Conservation (phyloP, 2,888 invertebrate genomes). For the Thymelicus acteon region DNA sequence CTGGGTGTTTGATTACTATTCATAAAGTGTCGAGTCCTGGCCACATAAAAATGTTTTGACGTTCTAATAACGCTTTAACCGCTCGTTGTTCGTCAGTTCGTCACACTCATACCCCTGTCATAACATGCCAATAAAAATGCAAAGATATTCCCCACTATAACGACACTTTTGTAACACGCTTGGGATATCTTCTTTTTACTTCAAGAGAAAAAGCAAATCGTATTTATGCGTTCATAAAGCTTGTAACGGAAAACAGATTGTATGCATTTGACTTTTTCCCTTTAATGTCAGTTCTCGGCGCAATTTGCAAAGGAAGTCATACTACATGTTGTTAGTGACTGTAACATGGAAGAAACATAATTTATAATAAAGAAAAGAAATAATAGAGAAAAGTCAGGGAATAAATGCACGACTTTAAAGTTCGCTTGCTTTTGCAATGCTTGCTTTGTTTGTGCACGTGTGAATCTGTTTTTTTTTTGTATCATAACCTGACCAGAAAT, state of each 20-base stretch:
- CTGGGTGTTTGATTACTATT: conserved; percentile 71
- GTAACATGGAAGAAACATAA: too few species aligned
- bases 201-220: conserved; percentile 4
- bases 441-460: too few species aligned
- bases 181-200: conserved; percentile 20
- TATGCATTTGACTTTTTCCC: neutral
- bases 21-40: conserved; percentile 66
- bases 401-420: too few species aligned
- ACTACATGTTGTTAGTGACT: too few species aligned
- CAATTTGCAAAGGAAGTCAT: too few species aligned
- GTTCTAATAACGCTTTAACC: conserved; percentile 23
- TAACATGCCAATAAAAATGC: conserved; percentile 31
- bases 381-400: too few species aligned
- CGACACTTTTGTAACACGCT: conserved; percentile 18
- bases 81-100: conserved; percentile 24
- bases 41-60: conserved; percentile 54
- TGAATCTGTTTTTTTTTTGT: too few species aligned
- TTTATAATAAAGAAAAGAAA: too few species aligned
- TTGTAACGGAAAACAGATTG: neutral
- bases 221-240: conserved; percentile 2
- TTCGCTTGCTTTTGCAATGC: too few species aligned
- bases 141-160: conserved; percentile 23
- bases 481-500: too few species aligned
- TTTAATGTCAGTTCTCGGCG: too few species aligned
- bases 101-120: conserved; percentile 22